Conservation (phyloP, 2,888 invertebrate genomes). For the Polietes domitor region DNA sequence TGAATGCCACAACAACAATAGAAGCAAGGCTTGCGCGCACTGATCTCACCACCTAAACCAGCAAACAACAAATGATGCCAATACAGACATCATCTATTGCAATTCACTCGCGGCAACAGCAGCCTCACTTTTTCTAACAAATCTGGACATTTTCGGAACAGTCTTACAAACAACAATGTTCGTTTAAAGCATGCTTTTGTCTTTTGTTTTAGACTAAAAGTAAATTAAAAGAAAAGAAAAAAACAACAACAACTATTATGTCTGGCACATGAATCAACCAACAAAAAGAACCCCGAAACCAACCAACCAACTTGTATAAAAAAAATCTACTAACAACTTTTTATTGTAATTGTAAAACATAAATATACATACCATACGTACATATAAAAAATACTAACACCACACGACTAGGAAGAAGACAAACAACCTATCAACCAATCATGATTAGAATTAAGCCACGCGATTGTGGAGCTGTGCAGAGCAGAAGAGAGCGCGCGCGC, state of each 20-base stretch:
- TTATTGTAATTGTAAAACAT: constrained; percentile 24
- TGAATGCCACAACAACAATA: background rate
- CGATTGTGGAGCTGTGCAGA: background rate
- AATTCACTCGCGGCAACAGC: background rate
- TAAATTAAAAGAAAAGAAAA: constrained; percentile 6
- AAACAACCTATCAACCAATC: background rate
- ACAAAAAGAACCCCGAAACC: background rate
- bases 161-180: background rate
- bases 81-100: too few species aligned
- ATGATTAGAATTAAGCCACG: background rate
- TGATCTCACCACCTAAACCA: constrained; percentile 28
- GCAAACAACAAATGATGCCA: background rate
- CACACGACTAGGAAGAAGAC: constrained; percentile 10
- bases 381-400: background rate
- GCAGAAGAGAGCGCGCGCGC: too few species aligned
- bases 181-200: constrained; percentile 55
- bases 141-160: too few species aligned
- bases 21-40: constrained; percentile 18
- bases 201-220: constrained; percentile 43
- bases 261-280: constrained; percentile 60
- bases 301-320: constrained; percentile 6
- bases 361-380: background rate
- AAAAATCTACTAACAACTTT: constrained; percentile 12
- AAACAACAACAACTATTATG: constrained; percentile 38
- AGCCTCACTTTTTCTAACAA: background rate